Percentiles rank a stretch among this genome's conserved stretches.
These are phyloP conservation scores for Volucella inflata DNA, from an alignment of 2,888 invertebrate genomes.

Conservation along the genomic window DNA sequence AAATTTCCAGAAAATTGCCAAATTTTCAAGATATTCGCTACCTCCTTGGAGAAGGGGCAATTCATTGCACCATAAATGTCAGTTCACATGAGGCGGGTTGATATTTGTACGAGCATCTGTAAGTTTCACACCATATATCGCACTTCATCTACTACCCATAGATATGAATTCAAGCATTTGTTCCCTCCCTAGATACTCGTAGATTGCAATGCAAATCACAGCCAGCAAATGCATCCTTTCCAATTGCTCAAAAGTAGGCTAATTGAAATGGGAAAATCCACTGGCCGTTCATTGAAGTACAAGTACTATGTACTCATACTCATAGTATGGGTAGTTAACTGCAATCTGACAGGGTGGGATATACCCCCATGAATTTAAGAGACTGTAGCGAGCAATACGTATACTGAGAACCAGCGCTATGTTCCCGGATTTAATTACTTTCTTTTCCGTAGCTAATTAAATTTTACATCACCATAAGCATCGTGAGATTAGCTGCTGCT, in stretches of 20 bases:
- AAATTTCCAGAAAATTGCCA: constrained; percentile 39
- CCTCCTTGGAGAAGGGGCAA: constrained; percentile 1
- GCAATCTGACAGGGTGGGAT: constrained; percentile 10
- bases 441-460: constrained; percentile 71
- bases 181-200: not conserved
- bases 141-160: not conserved
- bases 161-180: too few species aligned
- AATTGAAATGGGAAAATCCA: constrained; percentile 56
- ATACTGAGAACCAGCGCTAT: constrained; percentile 5
- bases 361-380: not conserved
- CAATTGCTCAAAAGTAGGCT: constrained; percentile 35
- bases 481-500: constrained; percentile 58
- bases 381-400: not conserved
- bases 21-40: constrained; percentile 30
- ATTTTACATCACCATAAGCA: constrained; percentile 70
- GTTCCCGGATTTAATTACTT: constrained; percentile 60
- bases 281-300: constrained; percentile 20
- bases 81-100: constrained; percentile 3
- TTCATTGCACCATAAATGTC: constrained; percentile 30
- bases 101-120: not conserved
- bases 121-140: constrained; percentile 42
- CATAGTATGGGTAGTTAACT: not conserved
- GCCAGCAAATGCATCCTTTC: constrained; percentile 37
- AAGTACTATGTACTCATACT: too few species aligned
- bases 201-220: constrained; percentile 29